Conservation (phyloP, 2,797 vertebrate species). For the Falco naumanni region DNA sequence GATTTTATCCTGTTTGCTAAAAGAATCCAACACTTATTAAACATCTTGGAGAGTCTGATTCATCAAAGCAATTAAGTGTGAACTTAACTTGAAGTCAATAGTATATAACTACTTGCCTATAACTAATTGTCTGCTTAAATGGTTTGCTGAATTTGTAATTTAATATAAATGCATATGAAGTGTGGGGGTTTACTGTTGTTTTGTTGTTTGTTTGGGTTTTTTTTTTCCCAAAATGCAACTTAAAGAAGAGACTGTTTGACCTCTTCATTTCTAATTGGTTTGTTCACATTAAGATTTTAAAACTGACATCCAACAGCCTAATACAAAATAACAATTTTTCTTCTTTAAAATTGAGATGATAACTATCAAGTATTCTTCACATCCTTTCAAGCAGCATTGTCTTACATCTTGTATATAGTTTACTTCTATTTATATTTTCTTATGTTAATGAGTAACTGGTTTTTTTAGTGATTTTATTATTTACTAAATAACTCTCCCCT, state of each 20-base stretch:
- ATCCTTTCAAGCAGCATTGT: neutral
- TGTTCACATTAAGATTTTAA: neutral
- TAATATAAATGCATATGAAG: conserved; percentile 16
- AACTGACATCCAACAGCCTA: neutral
- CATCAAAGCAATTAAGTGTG: neutral
- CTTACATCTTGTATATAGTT: neutral
- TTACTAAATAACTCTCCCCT: neutral
- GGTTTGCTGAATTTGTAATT: conserved; percentile 12
- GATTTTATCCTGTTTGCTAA: neutral
- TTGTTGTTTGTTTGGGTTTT: neutral
- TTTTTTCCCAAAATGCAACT: neutral
- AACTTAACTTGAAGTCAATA: conserved; percentile 29
- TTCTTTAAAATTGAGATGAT: neutral
- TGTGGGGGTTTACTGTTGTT: neutral
- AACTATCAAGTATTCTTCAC: neutral
- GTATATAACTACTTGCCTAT: neutral
- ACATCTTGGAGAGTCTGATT: neutral
- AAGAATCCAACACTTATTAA: neutral
- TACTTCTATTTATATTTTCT: neutral
- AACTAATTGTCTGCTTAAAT: conserved; percentile 41
- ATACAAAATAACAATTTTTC: neutral
- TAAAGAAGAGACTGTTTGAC: neutral
- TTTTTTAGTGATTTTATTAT: neutral
- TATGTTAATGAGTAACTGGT: neutral
- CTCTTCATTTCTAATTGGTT: neutral